A percentile compares a stretch with the other conserved stretches of the same genome.
Conservation (phyloP, 2,797 vertebrate genomes). For the Pangasius djambal region DNA sequence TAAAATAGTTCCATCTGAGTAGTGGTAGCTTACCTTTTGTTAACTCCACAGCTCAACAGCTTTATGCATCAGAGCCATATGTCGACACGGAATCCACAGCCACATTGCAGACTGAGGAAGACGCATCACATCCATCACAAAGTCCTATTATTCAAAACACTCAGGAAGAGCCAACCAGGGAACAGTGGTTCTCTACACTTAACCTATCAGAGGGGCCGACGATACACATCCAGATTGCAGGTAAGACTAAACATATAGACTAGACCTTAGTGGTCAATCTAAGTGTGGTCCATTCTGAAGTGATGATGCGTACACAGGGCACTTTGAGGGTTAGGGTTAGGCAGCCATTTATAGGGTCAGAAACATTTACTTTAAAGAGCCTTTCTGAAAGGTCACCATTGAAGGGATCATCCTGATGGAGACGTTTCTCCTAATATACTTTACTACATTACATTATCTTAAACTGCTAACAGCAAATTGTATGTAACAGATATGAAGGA, state of each 20-base stretch:
- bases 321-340: constrained; percentile 1
- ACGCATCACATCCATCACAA: constrained; percentile 60
- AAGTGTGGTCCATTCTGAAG: constrained; percentile 1
- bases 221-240: constrained; percentile 68
- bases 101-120: constrained; percentile 52
- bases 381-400: neutral
- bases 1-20: neutral
- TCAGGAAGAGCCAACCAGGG: constrained; percentile 79
- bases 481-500: no score
- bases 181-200: constrained; percentile 73
- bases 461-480: neutral
- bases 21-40: constrained; percentile 50
- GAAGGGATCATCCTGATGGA: neutral
- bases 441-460: neutral
- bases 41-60: constrained; percentile 59
- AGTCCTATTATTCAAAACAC: constrained; percentile 65
- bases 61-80: constrained; percentile 65
- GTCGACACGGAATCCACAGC: constrained; percentile 70
- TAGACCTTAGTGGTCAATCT: neutral
- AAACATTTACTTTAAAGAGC: neutral
- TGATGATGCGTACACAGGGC: neutral
- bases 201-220: constrained; percentile 66
- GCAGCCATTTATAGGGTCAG: constrained; percentile 1
- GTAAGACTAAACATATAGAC: constrained; percentile 58
- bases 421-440: neutral